Evolutionary conservation across 1,140 invertebrate genomes (phyloP).

Genomic region (Magallana gigas): DNA sequence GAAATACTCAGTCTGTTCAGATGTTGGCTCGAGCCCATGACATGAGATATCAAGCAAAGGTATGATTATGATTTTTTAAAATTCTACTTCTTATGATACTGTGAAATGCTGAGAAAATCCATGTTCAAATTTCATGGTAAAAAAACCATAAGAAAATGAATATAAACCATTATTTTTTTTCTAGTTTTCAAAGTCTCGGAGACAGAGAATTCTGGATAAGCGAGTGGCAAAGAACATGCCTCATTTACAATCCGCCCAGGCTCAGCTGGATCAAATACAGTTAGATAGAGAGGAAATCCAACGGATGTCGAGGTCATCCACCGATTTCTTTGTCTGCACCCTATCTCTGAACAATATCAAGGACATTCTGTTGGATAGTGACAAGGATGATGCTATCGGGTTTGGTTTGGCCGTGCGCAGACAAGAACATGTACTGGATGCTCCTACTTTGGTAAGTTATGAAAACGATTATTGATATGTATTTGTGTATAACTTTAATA

Average conservation of each 20-base stretch:
- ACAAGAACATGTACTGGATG: constrained; percentile 63
- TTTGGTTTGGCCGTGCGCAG: constrained; percentile 65
- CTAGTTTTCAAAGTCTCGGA: constrained; percentile 61
- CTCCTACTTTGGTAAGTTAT: constrained; percentile 60
- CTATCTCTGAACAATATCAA: constrained; percentile 62
- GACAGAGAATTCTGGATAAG: constrained; percentile 63
- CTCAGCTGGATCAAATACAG: constrained; percentile 41
- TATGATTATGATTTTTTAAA: constrained; percentile 17
- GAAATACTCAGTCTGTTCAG: constrained; percentile 57
- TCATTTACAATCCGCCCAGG: constrained; percentile 52
- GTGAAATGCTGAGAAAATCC: too few species aligned
- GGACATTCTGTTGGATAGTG: constrained; percentile 58
- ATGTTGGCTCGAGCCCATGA: constrained; percentile 65
- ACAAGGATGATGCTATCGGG: constrained; percentile 62
- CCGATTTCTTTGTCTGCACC: constrained; percentile 62
- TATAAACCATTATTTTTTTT: background rate
- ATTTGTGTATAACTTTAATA: too few species aligned
- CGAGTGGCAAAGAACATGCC: constrained; percentile 60
- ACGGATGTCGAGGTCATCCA: constrained; percentile 49
- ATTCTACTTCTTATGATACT: too few species aligned
- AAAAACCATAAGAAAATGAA: too few species aligned
- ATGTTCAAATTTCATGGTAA: too few species aligned
- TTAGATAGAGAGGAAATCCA: constrained; percentile 54
- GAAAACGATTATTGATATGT: too few species aligned
- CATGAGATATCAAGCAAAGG: constrained; percentile 63